Conservation (phyloP, 2,888 invertebrate genomes). For the Calameuta idolon region DNA sequence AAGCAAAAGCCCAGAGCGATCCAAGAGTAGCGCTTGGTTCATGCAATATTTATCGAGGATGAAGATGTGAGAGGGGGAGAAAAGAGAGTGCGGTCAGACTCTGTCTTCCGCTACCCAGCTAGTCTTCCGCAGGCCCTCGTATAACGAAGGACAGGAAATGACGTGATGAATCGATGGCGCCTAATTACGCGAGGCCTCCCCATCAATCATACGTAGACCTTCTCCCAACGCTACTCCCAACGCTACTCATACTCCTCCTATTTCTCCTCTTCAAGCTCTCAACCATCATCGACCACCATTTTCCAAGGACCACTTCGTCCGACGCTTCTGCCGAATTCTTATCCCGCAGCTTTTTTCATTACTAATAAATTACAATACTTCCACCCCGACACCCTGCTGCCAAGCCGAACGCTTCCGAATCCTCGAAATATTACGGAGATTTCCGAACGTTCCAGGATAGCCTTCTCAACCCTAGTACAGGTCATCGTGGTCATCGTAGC, state of each 20-base stretch:
- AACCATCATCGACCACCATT: neutral
- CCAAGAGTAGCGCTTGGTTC: slow-evolving; percentile 7
- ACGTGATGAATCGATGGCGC: slow-evolving; percentile 32
- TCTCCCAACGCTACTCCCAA: neutral
- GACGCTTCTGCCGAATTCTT: neutral
- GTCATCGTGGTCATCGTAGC: neutral
- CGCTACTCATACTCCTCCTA: slow-evolving; percentile 2
- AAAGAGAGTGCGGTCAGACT: neutral
- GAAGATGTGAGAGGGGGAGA: neutral
- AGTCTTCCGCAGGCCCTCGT: neutral
- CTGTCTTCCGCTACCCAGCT: neutral
- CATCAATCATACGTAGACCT: slow-evolving; percentile 29
- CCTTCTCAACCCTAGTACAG: neutral
- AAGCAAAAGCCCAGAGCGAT: slow-evolving; percentile 10
- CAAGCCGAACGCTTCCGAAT: slow-evolving; percentile 15
- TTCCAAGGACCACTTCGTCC: neutral
- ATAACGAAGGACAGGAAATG: slow-evolving; percentile 29
- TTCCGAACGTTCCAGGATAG: slow-evolving; percentile 28
- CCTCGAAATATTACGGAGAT: slow-evolving; percentile 32
- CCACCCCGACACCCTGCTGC: slow-evolving; percentile 5
- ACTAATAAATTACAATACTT: slow-evolving; percentile 3
- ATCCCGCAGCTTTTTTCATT: slow-evolving; percentile 1
- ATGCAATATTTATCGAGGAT: neutral
- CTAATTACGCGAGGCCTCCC: slow-evolving; percentile 30
- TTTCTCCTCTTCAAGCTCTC: neutral